A percentile compares a stretch with the other conserved stretches of the same genome.
phyloP scores from a whole-genome alignment of 2,888 invertebrate genomes.

The Apamea anceps region DNA sequence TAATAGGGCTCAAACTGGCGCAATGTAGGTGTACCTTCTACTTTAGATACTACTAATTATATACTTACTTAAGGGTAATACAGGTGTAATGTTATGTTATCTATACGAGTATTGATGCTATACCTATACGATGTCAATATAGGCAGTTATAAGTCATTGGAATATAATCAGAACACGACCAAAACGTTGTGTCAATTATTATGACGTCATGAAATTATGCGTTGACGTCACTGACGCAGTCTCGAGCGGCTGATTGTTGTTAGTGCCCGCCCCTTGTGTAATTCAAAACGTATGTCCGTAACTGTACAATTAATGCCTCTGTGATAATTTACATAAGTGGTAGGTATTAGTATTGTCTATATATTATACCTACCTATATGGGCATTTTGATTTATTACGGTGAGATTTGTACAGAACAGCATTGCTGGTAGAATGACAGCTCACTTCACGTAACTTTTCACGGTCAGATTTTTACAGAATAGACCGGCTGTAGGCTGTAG shows the following conservation, averaged over 20 bases:
- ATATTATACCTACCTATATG: neutral
- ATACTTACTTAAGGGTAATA: neutral
- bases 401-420: too few relatives aligned
- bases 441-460: too few relatives aligned
- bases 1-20: neutral
- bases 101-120: neutral
- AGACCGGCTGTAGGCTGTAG: too few relatives aligned
- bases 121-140: neutral
- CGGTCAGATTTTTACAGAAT: too few relatives aligned
- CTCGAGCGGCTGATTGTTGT: slow-evolving; percentile 1
- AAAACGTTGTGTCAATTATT: neutral
- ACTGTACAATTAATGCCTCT: neutral
- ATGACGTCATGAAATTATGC: slow-evolving; percentile 12
- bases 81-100: neutral
- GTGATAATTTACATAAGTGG: too few relatives aligned
- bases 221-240: slow-evolving; percentile 16
- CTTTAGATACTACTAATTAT: neutral
- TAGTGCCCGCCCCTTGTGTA: slow-evolving; percentile 6
- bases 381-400: neutral
- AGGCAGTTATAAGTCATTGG: neutral
- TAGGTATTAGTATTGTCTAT: too few relatives aligned
- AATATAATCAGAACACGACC: neutral
- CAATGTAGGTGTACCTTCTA: neutral
- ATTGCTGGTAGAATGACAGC: too few relatives aligned
- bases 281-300: slow-evolving; percentile 11